phyloP scores from a whole-genome alignment of 2,888 invertebrate genomes.

The Melanostoma scalare region DNA sequence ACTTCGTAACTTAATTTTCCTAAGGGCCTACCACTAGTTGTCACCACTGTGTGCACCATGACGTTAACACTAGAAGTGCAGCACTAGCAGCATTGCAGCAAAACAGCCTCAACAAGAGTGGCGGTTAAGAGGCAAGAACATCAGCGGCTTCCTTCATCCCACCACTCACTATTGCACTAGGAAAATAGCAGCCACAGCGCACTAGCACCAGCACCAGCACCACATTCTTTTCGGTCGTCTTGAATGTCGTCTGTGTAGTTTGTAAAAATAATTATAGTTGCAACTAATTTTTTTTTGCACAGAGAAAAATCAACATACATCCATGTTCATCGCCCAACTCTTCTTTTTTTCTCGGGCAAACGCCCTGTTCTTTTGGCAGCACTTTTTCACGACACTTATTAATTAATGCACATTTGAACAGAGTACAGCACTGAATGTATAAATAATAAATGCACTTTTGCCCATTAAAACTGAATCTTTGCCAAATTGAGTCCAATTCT shows the following conservation, averaged over 20 bases:
- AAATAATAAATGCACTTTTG: conserved; percentile 55
- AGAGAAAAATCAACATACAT: too few relatives aligned
- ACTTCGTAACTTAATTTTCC: too few relatives aligned
- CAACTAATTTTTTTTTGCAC: conserved; percentile 51
- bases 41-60: too few relatives aligned
- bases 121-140: conserved; percentile 51
- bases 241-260: conserved; percentile 50
- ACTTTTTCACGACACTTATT: conserved; percentile 33
- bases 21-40: too few relatives aligned
- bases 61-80: too few relatives aligned
- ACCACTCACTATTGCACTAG: conserved; percentile 8
- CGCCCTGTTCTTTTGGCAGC: conserved; percentile 53
- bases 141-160: conserved; percentile 24
- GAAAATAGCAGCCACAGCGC: too few relatives aligned
- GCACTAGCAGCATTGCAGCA: too few relatives aligned
- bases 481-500: conserved; percentile 43
- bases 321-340: too few relatives aligned
- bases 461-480: conserved; percentile 18
- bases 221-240: conserved; percentile 2
- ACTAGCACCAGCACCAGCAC: not conserved
- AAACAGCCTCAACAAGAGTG: conserved; percentile 14
- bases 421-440: not conserved
- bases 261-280: conserved; percentile 58
- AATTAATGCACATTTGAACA: conserved; percentile 54
- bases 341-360: conserved; percentile 27